Evolutionary conservation across 2,888 invertebrate genomes (phyloP), one percentile per base, ranked within the genome.

Genomic region (Philereme vetulata): DNA sequence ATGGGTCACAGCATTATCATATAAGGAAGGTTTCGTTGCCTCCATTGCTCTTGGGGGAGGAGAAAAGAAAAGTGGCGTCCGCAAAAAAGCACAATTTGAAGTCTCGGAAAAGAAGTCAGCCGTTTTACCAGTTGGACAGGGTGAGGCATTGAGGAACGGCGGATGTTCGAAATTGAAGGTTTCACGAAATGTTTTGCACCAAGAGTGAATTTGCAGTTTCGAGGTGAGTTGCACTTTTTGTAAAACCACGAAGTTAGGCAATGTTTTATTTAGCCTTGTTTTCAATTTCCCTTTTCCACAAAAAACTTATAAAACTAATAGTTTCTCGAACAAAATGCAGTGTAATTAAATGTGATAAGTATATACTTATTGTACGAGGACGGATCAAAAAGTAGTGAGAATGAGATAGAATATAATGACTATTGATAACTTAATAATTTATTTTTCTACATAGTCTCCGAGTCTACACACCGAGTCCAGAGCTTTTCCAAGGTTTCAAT

Each of bases 1-100:
- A 78, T 60, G 78, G 80, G 60, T 67, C 78, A 35, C 72, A 78
- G 49, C 80, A 84, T 9, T 85, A 81, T 66, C 82, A 72, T 64
- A 75, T 86, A 56, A 84, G 92, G 60, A 92, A 92, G 68, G 88
- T 93, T 4, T 92, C 92, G 0, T 71, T 93, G 35, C 93, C 92
- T 0, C 93, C 93, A 1, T 69, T 93, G 51, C 72, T 88, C 51
- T 68, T 90, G 51, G 90, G 92, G 43, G 92, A 92, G 53, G 90
- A 90, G 56, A 90, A 83, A 68, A 81, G 75, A 47, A 91, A 86
- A 67, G 82, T 81, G 0, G 55, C 70, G 42, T 88, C 91, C 0
- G 88, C 84, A 9, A 90, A 86, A 64, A 88, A 85, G 64, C 72
- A 79, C 36, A 77, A 71, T 62, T 66, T 74, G 4, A 83, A 79